Conservation (phyloP, 2,113 vertebrate species). For the Seriola rivoliana region DNA sequence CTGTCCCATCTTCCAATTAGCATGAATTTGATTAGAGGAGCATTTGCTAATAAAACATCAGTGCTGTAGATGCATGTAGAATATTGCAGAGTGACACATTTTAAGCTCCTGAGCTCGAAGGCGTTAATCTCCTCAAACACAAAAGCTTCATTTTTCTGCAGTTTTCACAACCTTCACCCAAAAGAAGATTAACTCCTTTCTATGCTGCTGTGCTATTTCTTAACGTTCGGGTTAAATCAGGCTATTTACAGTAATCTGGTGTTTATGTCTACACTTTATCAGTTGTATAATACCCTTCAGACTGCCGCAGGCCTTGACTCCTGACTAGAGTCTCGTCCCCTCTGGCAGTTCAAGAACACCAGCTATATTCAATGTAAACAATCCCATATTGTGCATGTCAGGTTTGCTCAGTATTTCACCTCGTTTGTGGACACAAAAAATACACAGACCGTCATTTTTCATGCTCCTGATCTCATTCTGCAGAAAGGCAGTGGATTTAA, state of each 20-base stretch:
- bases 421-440: not conserved
- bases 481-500: constrained; percentile 4
- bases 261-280: constrained; percentile 40
- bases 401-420: not conserved
- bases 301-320: constrained; percentile 2
- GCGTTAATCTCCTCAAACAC: not conserved
- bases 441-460: not conserved
- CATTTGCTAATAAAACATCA: constrained; percentile 24
- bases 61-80: not conserved
- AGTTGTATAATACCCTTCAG: constrained; percentile 7
- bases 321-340: not conserved
- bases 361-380: constrained; percentile 22
- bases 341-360: not conserved
- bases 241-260: constrained; percentile 29
- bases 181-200: constrained; percentile 3
- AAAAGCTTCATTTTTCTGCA: constrained; percentile 14
- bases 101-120: constrained; percentile 14
- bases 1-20: constrained; percentile 29
- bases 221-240: not conserved
- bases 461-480: not conserved
- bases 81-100: not conserved
- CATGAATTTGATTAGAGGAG: constrained; percentile 29
- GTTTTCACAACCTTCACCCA: constrained; percentile 5
- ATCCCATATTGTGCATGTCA: not conserved
- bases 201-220: no score